Conservation (phyloP, 2,113 vertebrate genomes). For the Capreolus pygargus region DNA sequence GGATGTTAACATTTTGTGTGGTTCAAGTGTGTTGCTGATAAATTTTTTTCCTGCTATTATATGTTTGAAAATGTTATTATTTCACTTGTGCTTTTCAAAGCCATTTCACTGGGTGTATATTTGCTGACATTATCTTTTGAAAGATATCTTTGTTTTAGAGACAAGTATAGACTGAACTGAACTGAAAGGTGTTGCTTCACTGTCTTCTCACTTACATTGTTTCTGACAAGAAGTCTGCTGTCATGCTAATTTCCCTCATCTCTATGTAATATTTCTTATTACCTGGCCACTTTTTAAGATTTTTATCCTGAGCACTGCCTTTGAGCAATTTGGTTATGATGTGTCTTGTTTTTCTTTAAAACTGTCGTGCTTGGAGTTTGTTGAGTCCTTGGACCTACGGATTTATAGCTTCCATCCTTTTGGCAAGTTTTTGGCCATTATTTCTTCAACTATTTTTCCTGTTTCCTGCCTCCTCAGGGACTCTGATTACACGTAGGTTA, state of each 20-base stretch:
- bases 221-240: not conserved
- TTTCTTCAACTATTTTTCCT: not conserved
- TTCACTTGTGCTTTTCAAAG: not conserved
- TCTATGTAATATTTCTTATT: not conserved
- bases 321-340: not conserved
- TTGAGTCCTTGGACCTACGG: not conserved
- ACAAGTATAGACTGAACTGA: too few species aligned
- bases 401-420: not conserved
- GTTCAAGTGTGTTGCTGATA: not conserved
- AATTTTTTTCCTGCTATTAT: not conserved
- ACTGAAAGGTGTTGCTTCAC: not conserved
- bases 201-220: not conserved
- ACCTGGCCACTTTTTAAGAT: not conserved
- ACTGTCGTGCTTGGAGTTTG: not conserved
- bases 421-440: not conserved
- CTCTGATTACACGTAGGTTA: not conserved
- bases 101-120: not conserved
- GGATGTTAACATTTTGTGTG: too few species aligned
- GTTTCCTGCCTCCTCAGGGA: not conserved
- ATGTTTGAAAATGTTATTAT: not conserved
- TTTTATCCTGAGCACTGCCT: not conserved
- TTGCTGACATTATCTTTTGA: not conserved
- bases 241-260: not conserved
- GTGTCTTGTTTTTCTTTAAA: not conserved
- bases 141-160: not conserved